phyloP scores from a whole-genome alignment of 1,140 invertebrate species.

The Drosophila insularis region DNA sequence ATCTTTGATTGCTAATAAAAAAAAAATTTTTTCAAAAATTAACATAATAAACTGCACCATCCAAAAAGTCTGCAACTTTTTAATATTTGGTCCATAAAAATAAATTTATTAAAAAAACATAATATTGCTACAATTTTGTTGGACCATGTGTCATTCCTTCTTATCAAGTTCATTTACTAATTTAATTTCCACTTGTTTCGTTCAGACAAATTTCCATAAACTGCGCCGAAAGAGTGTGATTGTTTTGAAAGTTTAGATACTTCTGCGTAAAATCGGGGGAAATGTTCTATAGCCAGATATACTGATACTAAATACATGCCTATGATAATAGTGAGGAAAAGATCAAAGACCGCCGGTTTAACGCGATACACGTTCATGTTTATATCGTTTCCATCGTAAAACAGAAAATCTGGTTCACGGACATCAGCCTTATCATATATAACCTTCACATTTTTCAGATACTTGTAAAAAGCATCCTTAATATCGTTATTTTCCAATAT shows the following conservation, averaged over 20 bases:
- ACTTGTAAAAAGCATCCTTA: slow-evolving; percentile 89
- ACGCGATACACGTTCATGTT: slow-evolving; percentile 95
- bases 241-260: slow-evolving; percentile 82
- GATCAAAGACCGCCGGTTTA: slow-evolving; percentile 98
- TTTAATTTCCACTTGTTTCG: not conserved
- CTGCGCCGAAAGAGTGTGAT: not conserved
- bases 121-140: not conserved
- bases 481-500: slow-evolving; percentile 77
- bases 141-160: not conserved
- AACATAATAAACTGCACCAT: too few relatives aligned
- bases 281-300: slow-evolving; percentile 91
- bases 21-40: too few relatives aligned
- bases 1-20: too few relatives aligned
- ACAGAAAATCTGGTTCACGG: slow-evolving; percentile 95
- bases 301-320: slow-evolving; percentile 90
- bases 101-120: not conserved
- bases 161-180: not conserved
- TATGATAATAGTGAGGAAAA: slow-evolving; percentile 94
- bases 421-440: slow-evolving; percentile 89
- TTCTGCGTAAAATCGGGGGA: slow-evolving; percentile 85
- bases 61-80: too few relatives aligned
- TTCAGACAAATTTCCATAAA: not conserved
- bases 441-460: slow-evolving; percentile 89
- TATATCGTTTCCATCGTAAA: slow-evolving; percentile 92
- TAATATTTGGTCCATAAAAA: too few relatives aligned